phyloP scores from a whole-genome alignment of 2,888 invertebrate genomes.

The Sipha maydis region DNA sequence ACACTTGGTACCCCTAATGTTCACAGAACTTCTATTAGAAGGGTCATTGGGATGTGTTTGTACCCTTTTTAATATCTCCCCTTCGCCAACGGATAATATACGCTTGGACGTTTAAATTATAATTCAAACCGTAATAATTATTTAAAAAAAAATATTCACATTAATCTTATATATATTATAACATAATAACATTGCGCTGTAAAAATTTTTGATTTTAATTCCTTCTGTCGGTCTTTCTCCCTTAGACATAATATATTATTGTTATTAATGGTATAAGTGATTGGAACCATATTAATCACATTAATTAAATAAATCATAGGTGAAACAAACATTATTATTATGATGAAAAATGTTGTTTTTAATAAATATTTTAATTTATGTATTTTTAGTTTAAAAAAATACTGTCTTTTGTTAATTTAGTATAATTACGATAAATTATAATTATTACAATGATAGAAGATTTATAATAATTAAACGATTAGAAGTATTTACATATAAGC shows the following conservation, averaged over 20 bases:
- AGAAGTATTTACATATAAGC: too few relatives aligned
- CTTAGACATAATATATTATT: too few relatives aligned
- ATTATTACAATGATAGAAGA: too few relatives aligned
- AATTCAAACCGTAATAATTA: conserved; percentile 19
- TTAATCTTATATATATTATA: background rate
- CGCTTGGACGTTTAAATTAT: conserved; percentile 21
- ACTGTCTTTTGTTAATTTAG: too few relatives aligned
- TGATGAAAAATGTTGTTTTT: background rate
- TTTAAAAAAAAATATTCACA: background rate
- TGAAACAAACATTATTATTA: background rate
- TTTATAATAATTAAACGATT: too few relatives aligned
- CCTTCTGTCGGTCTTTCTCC: too few relatives aligned
- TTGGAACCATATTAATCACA: background rate
- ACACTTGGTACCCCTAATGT: conserved; percentile 20
- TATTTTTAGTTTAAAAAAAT: background rate
- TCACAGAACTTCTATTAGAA: conserved; percentile 26
- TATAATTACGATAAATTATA: too few relatives aligned
- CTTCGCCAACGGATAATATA: conserved; percentile 1
- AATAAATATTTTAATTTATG: background rate
- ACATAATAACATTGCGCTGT: background rate
- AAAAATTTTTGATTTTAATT: too few relatives aligned
- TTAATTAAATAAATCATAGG: background rate
- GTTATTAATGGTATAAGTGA: background rate
- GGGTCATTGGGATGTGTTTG: conserved; percentile 50
- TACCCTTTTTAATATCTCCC: conserved; percentile 45